A percentile compares a stretch with the other conserved stretches of the same genome.
These are phyloP conservation scores for Drosophila tristis DNA, from an alignment of 1,140 invertebrate genomes.

Conservation along the genomic window DNA sequence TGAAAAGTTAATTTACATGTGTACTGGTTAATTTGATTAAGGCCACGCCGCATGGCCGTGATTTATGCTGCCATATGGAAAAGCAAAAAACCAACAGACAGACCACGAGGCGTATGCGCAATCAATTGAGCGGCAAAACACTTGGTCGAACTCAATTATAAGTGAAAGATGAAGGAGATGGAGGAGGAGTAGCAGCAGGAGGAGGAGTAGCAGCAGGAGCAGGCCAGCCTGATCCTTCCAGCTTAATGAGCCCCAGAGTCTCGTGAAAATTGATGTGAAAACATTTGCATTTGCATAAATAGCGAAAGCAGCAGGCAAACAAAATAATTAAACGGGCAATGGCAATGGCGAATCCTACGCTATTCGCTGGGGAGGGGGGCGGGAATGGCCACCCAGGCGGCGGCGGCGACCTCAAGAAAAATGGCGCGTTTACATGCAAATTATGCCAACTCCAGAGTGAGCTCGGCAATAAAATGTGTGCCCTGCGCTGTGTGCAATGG, in stretches of 20 bases:
- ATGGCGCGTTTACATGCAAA: conserved; percentile 81
- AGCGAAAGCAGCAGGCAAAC: conserved; percentile 34
- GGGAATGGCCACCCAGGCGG: background rate
- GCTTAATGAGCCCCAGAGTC: conserved; percentile 43
- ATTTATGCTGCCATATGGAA: conserved; percentile 50
- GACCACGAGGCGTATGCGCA: conserved; percentile 66
- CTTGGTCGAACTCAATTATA: conserved; percentile 74
- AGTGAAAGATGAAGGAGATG: conserved; percentile 24
- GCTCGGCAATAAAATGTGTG: conserved; percentile 67
- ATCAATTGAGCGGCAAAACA: conserved; percentile 78
- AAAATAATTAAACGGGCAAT: conserved; percentile 51
- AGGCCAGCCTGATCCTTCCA: conserved; percentile 13
- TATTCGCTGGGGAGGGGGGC: background rate
- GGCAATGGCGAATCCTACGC: background rate
- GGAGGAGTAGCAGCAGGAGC: background rate
- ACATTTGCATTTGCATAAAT: conserved; percentile 57
- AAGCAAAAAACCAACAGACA: conserved; percentile 31
- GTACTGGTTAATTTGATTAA: conserved; percentile 77
- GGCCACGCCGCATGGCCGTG: conserved; percentile 36
- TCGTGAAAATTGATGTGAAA: conserved; percentile 39
- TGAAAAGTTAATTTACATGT: conserved; percentile 80
- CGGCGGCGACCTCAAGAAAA: conserved; percentile 58
- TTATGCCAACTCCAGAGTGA: conserved; percentile 60
- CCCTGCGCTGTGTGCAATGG: conserved; percentile 19
- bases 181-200: background rate